Evolutionary conservation across 1,140 invertebrate species (phyloP), one percentile per base, ranked within the genome.

Genomic region (Drosophila trapezifrons): DNA sequence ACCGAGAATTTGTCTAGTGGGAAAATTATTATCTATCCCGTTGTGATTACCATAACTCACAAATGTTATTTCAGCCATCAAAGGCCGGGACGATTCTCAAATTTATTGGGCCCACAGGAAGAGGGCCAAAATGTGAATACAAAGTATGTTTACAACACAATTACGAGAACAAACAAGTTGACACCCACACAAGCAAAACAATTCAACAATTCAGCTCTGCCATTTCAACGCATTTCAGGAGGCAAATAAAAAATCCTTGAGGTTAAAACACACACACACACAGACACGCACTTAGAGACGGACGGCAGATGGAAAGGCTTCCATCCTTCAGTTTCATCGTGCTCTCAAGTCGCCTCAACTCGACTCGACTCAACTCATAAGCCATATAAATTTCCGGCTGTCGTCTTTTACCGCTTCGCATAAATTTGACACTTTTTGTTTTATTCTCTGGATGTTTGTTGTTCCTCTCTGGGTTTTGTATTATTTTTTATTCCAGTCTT

Each of bases 351-450:
- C 66, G 38, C 29, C 65, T 54, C 63, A 40, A 35, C 69, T 58
- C 67, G 17, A 32, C 56, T 40, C 63, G 32, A 66, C 67, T 75
- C 60, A 38, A 54, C 58, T 64, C 57, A 76, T 85, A 82, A 85
- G 80, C 72, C 65, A 80, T 83, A 84, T 76, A 83, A 83, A 83
- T 83, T 80, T 84, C 76, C 62, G 80, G 65, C 72, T 76, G 71
- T 83, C 78, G 58, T 60, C 58, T 74, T 82, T 86, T 78, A 75
- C 65, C 78, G 66, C 76, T 80, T 83, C 72, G 75, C 82, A 81
- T 85, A 78, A 86, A 86, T 85, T 81, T 78, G 75, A 86, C 74
- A 81, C 81, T 81, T 81, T 80, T 80, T 74, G 58, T 55, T 76
- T 76, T 58, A 67, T 76, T 54, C n/a, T 59, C 54, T 10, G 18